These are phyloP conservation scores for Strigamia maritima DNA, from an alignment of 2,888 invertebrate species.

Conservation along the genomic window DNA sequence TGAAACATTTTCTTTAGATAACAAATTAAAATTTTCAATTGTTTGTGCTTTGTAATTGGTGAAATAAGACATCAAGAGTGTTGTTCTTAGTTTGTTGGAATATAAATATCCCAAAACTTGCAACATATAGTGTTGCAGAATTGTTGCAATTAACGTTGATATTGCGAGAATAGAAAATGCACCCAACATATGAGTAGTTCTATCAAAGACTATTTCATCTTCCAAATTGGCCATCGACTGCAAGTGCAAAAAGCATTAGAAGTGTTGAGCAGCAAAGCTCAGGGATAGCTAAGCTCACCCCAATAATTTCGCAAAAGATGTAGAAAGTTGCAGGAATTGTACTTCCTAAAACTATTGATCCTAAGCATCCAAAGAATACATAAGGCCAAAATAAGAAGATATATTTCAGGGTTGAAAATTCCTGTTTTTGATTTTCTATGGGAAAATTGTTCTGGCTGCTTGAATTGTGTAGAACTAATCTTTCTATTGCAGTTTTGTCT, in stretches of 20 bases:
- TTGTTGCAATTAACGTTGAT: background rate
- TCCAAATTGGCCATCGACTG: slow-evolving; percentile 4
- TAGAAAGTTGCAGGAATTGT: background rate
- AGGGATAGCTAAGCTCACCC: no score
- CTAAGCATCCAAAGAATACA: background rate
- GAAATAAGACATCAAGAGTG: background rate
- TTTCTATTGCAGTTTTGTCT: background rate
- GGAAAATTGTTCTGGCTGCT: background rate
- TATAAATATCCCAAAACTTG: background rate
- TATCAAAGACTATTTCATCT: background rate
- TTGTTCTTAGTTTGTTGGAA: background rate
- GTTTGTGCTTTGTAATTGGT: background rate
- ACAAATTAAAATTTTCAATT: background rate
- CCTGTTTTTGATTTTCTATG: background rate
- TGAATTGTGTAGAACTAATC: background rate
- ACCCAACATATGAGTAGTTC: background rate
- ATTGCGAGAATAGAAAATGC: background rate
- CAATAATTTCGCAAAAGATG: slow-evolving; percentile 12
- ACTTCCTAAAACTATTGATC: background rate
- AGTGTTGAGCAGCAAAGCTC: no score
- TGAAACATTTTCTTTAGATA: background rate
- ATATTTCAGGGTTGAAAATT: background rate
- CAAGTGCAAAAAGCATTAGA: background rate
- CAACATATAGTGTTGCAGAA: background rate
- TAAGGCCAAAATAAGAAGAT: background rate